These are phyloP conservation scores for Odontocolon sp. DNA, from an alignment of 2,888 invertebrate species.

Conservation along the genomic window DNA sequence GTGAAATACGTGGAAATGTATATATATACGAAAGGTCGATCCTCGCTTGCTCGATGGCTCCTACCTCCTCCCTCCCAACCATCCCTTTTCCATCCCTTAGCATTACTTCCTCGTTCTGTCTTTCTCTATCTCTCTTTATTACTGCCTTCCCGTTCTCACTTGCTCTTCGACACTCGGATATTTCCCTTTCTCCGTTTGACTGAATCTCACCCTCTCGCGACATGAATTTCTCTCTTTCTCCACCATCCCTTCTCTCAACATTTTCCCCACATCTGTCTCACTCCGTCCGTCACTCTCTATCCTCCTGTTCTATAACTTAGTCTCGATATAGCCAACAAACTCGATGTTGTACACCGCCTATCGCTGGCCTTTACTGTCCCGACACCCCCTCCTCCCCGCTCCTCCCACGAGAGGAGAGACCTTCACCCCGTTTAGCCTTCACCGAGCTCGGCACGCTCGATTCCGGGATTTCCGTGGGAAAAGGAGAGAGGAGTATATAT, in stretches of 20 bases:
- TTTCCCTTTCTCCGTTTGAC: background rate
- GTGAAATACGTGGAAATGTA: slow-evolving; percentile 8
- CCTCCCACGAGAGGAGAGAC: slow-evolving; percentile 71
- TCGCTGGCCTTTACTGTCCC: slow-evolving; percentile 28
- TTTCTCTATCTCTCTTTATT: slow-evolving; percentile 28
- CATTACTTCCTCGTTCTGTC: slow-evolving; percentile 49
- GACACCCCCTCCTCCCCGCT: background rate
- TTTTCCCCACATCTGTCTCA: background rate
- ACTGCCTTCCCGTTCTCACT: slow-evolving; percentile 18
- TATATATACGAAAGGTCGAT: slow-evolving; percentile 36
- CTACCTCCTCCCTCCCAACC: slow-evolving; percentile 14
- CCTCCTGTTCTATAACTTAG: slow-evolving; percentile 33
- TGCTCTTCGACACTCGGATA: slow-evolving; percentile 1
- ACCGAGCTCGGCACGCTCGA: slow-evolving; percentile 74
- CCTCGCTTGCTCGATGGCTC: slow-evolving; percentile 29
- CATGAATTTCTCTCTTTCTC: slow-evolving; percentile 10
- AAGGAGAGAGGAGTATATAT: slow-evolving; percentile 1
- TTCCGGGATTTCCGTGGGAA: slow-evolving; percentile 72
- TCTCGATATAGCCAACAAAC: background rate
- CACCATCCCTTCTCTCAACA: background rate
- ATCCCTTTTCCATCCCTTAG: slow-evolving; percentile 7
- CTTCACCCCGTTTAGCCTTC: slow-evolving; percentile 81
- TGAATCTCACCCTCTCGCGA: background rate
- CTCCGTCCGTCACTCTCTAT: background rate
- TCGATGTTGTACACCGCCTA: slow-evolving; percentile 7